Base-by-base conservation (phyloP, 2,888 invertebrate genomes). In the Stegophylla sp. region DNA sequence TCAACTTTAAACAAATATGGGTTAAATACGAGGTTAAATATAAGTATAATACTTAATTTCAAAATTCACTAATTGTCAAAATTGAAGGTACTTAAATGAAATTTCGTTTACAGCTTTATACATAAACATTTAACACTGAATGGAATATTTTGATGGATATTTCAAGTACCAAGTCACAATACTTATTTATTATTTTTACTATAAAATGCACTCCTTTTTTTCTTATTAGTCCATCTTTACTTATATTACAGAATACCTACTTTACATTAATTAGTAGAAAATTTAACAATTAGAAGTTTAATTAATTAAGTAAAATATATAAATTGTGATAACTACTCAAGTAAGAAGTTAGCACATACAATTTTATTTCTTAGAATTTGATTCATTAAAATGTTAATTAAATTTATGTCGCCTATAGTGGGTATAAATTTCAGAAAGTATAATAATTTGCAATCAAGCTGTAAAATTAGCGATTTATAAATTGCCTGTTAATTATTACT, bases 401-500 rank as follows among this genome's bases (percentile, higher is more conserved):
- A 9, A 10, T 56, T 56, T 56, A 56, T 12, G 12, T 15, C 7
- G 7, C 34, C 3, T 23, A 12, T 20, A 56, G 12, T 20, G 20
- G 12, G 3, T 56, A 56, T 0, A 23, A 23, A 56, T 56, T 56
- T 56, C n/a, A 56, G 20, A 56, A 23, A 56, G 12, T 56, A 10
- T 23, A 56, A 20, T 10, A 3, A 56, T 56, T 56, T n/a, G 9
- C 20, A 56, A 56, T 56, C 34, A 28, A 34, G 9, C 61, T 28
- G 5, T 28, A 5, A 28, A 61, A 61, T 61, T 64, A 23, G 64
- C 23, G n/a, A 15, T 20, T 3, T 15, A 64, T 13, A 64, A 23
- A 64, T 43, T 64, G 20, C 43, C 23, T 34, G 28, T 63, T 63
- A 63, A 28, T 63, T 63, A 3, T 63, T 17, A 63, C 34, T 63